A percentile compares a stretch with the other conserved stretches of the same genome.
Conservation (phyloP, 2,888 invertebrate species). For the Pyrrhia umbra region DNA sequence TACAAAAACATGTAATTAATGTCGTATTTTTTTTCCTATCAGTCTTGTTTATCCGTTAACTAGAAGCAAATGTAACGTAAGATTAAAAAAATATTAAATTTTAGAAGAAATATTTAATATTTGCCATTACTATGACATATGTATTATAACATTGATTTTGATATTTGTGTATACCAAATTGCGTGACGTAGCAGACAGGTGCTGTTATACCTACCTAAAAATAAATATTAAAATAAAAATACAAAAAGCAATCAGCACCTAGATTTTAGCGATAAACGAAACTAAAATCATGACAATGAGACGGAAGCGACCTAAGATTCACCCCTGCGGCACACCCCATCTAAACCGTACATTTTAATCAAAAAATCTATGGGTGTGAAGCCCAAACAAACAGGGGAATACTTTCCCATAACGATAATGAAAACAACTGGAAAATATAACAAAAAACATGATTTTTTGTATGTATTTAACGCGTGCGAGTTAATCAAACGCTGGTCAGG, state of each 20-base stretch:
- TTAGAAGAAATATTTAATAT: too few relatives aligned
- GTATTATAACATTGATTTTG: not conserved
- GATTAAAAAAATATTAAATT: too few relatives aligned
- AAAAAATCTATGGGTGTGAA: constrained; percentile 88
- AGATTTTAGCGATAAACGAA: constrained; percentile 65
- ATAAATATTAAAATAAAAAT: constrained; percentile 27
- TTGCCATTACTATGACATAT: not conserved
- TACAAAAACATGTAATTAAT: too few relatives aligned
- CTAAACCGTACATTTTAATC: constrained; percentile 86
- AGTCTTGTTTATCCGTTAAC: too few relatives aligned
- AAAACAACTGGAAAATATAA: constrained; percentile 80
- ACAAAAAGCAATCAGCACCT: constrained; percentile 57
- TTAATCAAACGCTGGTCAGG: constrained; percentile 82
- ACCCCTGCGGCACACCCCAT: constrained; percentile 85
- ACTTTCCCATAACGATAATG: constrained; percentile 89
- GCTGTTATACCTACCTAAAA: constrained; percentile 4
- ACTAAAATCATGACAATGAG: constrained; percentile 68
- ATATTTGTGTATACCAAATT: not conserved
- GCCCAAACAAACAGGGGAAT: constrained; percentile 85
- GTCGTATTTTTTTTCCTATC: too few relatives aligned
- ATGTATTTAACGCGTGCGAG: constrained; percentile 75
- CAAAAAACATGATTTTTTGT: constrained; percentile 78
- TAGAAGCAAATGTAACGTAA: too few relatives aligned
- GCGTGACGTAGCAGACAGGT: constrained; percentile 14
- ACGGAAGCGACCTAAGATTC: constrained; percentile 79